Evolutionary conservation across 1,140 invertebrate genomes (phyloP).

Genomic region (Drosophila truncata): DNA sequence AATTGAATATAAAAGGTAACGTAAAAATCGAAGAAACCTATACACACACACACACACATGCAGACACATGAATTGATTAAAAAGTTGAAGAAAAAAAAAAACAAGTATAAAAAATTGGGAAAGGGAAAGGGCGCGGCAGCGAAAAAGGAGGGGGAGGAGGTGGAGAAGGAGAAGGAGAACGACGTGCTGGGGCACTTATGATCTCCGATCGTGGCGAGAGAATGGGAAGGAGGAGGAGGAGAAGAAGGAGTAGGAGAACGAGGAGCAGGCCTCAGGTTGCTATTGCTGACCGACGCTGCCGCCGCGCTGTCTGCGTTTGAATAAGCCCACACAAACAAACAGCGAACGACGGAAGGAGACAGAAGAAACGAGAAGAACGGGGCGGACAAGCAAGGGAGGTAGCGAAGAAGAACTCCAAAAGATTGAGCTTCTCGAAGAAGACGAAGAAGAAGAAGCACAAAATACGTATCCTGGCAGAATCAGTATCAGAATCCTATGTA

Average conservation of each 20-base stretch:
- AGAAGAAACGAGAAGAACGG: conserved; percentile 2
- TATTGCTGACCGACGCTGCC: conserved; percentile 56
- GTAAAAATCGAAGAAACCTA: conserved; percentile 78
- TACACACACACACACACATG: conserved; percentile 74
- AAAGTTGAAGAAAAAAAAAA: conserved; percentile 69
- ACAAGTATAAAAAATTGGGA: conserved; percentile 37
- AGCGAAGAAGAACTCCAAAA: conserved; percentile 11
- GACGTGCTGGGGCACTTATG: conserved; percentile 55
- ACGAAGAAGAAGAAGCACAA: not conserved
- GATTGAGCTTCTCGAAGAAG: conserved; percentile 24
- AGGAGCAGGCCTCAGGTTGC: conserved; percentile 16
- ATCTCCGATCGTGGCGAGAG: conserved; percentile 38
- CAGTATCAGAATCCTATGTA: not conserved
- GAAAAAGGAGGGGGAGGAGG: conserved; percentile 5
- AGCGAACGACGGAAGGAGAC: not conserved
- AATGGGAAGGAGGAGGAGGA: not conserved
- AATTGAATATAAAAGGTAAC: conserved; percentile 80
- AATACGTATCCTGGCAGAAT: conserved; percentile 14
- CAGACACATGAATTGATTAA: conserved; percentile 71
- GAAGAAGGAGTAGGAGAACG: not conserved
- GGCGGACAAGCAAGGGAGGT: not conserved
- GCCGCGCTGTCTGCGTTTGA: conserved; percentile 81
- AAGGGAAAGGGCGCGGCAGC: conserved; percentile 43
- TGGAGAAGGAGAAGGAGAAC: conserved; percentile 29
- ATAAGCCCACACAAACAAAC: conserved; percentile 71